Evolutionary conservation across 2,888 invertebrate species (phyloP), one percentile per base, ranked within the genome.

Genomic region (Sympetrum striolatum): DNA sequence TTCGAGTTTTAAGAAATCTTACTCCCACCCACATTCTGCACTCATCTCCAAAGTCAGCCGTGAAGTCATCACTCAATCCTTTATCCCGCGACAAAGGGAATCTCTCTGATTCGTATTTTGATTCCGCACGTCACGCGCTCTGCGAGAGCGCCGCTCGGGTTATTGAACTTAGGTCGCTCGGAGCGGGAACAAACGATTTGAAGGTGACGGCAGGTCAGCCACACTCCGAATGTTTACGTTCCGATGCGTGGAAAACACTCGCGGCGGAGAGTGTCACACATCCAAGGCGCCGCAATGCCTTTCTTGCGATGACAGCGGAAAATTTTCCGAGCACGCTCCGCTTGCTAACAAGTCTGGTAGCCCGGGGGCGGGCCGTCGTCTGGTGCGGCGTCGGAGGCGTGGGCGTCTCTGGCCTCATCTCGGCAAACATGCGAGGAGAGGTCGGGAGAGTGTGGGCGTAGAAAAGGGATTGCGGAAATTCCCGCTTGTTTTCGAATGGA

Each of bases 241-340:
- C 73, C 25, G 18, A 31, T 22, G 82, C 44, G 48, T 18, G 53
- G 86, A 86, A 86, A 86, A 86, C 86, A 86, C 37, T 73, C 37
- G 31, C 35, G 58, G 58, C 25, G 37, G 37, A n/a, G 60, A 22
- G 58, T 60, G 37, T 64, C 86, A 35, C 31, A 86, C 73, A 73
- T 73, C 58, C 86, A 22, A 82, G n/a, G 58, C 31, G 31, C 58
- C 82, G 60, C 58, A 37, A 37, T 58, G 22, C 60, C 37, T 58
- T 25, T 37, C 60, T 22, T 60, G 0, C 86, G 25, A 60, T 73
- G 73, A 25, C 73, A 60, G 86, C 86, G 86, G 86, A 86, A 86
- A 86, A 86, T 86, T 86, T 86, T 53, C 86, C 86, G 60, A 86
- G 60, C 86, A 64, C 86, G 86, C 86, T 86, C 37, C n/a, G 37